Base-by-base conservation (phyloP, 2,113 vertebrate genomes). In the Atlantisia rogersi region DNA sequence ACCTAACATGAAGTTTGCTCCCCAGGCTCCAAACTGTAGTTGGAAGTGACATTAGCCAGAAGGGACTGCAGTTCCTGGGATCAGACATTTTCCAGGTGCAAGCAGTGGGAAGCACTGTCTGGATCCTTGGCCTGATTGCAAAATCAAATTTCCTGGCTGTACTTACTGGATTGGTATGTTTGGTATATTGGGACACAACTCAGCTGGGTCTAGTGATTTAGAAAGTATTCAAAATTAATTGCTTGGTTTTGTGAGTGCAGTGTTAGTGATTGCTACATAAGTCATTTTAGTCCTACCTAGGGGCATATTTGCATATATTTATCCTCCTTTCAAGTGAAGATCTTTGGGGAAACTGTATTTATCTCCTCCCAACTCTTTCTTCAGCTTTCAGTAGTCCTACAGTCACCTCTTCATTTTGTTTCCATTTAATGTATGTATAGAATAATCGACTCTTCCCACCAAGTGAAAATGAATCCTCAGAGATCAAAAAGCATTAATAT, bases 241-340 rank as follows among this genome's bases (percentile, higher is more conserved):
- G 90, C 90, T 86, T 25, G 86, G 92, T 9, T 96, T 96, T 86
- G 87, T 91, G 86, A 96, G 94, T 9, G 73, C 82, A 75, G 82
- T 53, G 90, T 86, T 84, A 64, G 92, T 25, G 88, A 92, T 95
- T 95, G 82, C 94, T 93, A 32, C 90, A 63, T n/a, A 58, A 96
- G 95, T 78, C 92, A 87, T 88, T 92, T 90, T 76, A 93, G 82
- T 94, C 92, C 94, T 92, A 92, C 95, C 94, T 95, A 60, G 80
- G 88, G 95, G 95, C 94, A 58, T 90, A 88, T 90, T 94, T 97
- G 95, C 95, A 93, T 96, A 53, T 82, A 87, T 88, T 96, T 95
- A 88, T 96, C 86, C 83, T 96, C 92, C 95, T 97, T 93, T 95
- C 92, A 93, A 94, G 92, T 94, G 86, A 74, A 92, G 94, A 92